Evolutionary conservation across 2,797 vertebrate species (phyloP).

Genomic region (Tragopan temminckii): DNA sequence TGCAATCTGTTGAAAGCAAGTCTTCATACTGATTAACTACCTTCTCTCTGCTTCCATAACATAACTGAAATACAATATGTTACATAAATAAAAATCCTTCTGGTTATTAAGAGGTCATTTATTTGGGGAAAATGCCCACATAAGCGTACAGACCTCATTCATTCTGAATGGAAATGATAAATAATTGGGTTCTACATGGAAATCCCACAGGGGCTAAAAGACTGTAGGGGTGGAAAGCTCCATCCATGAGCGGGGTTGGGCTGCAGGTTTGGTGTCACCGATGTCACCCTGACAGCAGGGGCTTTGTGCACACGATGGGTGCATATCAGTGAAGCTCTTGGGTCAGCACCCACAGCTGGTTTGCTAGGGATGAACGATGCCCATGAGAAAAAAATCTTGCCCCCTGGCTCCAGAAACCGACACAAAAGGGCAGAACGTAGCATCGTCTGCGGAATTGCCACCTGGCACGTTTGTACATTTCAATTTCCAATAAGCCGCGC

Average conservation of each 20-base stretch:
- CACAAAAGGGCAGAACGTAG: conserved; percentile 15
- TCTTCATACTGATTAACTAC: conserved; percentile 77
- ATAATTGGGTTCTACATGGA: conserved; percentile 20
- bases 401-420: background rate
- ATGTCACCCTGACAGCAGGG: background rate
- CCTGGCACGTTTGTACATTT: conserved; percentile 80
- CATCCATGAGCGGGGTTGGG: background rate
- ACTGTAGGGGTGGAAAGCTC: background rate
- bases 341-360: fast-evolving
- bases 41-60: conserved; percentile 68
- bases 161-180: conserved; percentile 39
- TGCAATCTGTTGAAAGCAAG: conserved; percentile 73
- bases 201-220: background rate
- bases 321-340: background rate
- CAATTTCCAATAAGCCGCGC: conserved; percentile 78
- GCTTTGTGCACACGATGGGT: fast-evolving
- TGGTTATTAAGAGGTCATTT: conserved; percentile 68
- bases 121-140: conserved; percentile 44
- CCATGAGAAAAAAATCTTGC: background rate
- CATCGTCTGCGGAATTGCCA: conserved; percentile 63
- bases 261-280: background rate
- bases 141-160: conserved; percentile 4
- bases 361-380: background rate
- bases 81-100: conserved; percentile 72
- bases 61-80: conserved; percentile 74